Percentiles rank a stretch among this genome's conserved stretches.
Conservation (phyloP, 2,797 vertebrate species). For the Arctocebus calabarensis region DNA sequence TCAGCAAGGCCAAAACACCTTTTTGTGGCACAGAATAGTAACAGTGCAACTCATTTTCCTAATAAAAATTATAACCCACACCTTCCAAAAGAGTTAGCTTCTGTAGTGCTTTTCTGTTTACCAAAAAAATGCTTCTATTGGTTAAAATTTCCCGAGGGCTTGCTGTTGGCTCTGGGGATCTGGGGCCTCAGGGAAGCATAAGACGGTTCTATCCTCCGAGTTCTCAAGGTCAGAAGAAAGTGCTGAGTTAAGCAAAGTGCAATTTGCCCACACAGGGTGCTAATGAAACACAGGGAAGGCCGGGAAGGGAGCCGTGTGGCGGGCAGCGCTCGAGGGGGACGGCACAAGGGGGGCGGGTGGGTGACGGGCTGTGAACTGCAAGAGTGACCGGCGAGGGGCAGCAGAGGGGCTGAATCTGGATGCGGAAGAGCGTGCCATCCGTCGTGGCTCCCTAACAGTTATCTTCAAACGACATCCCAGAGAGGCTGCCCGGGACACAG, state of each 20-base stretch:
- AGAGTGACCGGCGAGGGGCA: not conserved
- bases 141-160: not conserved
- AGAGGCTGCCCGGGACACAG: not conserved
- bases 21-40: not conserved
- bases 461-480: not conserved
- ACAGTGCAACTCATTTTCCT: not conserved
- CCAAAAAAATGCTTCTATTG: not conserved
- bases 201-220: not conserved
- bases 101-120: not conserved
- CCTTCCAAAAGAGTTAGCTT: not conserved
- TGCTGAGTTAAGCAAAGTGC: not conserved
- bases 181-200: not conserved
- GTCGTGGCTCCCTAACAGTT: not conserved
- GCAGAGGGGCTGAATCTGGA: not conserved
- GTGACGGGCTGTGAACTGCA: not conserved
- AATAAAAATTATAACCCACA: not conserved
- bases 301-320: not conserved
- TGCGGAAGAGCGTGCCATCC: not conserved
- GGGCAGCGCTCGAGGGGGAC: not conserved
- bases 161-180: fast-evolving
- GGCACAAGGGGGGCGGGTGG: not conserved
- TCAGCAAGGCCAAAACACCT: not conserved
- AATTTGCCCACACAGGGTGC: too few species aligned
- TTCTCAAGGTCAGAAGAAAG: not conserved
- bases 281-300: not conserved